Base-by-base conservation (phyloP, 2,888 invertebrate genomes). In the Nomada goodeniana region DNA sequence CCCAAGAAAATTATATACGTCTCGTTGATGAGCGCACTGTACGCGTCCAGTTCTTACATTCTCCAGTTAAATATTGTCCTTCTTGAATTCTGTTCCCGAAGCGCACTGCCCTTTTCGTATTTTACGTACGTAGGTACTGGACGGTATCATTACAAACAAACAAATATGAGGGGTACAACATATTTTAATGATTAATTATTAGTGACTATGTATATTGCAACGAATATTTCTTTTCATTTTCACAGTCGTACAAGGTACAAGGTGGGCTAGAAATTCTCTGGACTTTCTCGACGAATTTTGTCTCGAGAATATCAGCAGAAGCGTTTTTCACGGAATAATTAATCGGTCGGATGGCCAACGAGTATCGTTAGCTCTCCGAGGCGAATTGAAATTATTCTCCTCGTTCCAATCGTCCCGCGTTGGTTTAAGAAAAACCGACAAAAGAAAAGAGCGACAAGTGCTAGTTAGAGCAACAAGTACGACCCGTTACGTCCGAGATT, bases 11-110 rank as follows among this genome's bases (percentile, higher is more conserved):
- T 68, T 78, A 68, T 68, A 76, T 23, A 65, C 55, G 63, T 76
- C 63, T 52, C 78, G 44, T 13, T 72, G 78, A 78, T 78, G 72
- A 80, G 72, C 72, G 77, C 29, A 15, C 11, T 18, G 67, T 70
- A n/a, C 23, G 73, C 44, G 57, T 26, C 53, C 20, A 20, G 64
- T 63, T 78, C 61, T 50, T 76, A 68, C 55, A 20, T 63, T 55
- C 36, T 18, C 20, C 23, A 52, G 36, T 18, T 20, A 61, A 75
- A 52, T 74, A 20, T 59, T 74, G 59, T 26, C 60, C 65, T 23
- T n/a, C 11, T 53, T 61, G 42, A 47, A 42, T 47, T 60, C 29
- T 9, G 59, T 10, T 52, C 13, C 15, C 15, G 13, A 18, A n/a
- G 53, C 23, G 47, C 15, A 13, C 26, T 18, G 13, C 36, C 44